A percentile compares a stretch with the other conserved stretches of the same genome.
Conservation (phyloP, 2,888 invertebrate genomes). For the Candidula unifasciata region DNA sequence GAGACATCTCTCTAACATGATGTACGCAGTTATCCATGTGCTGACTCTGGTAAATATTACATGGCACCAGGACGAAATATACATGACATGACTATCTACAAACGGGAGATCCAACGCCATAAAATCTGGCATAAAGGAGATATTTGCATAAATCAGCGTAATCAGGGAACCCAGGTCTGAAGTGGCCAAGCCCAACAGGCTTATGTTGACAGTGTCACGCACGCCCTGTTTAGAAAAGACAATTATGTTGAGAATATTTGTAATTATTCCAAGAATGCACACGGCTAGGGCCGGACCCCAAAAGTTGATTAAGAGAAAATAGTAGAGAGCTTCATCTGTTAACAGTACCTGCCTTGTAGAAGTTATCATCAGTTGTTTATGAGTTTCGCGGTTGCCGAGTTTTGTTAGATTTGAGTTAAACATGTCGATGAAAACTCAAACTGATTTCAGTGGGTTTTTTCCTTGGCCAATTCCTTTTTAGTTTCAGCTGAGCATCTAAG, state of each 20-base stretch:
- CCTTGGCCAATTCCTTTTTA: no score
- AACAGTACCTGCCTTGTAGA: no score
- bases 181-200: background rate
- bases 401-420: no score
- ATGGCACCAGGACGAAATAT: background rate
- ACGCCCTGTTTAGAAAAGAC: background rate
- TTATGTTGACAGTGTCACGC: conserved; percentile 1
- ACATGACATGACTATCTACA: background rate
- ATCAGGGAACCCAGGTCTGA: conserved; percentile 8
- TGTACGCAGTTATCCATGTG: background rate
- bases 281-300: background rate
- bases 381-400: no score
- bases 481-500: no score
- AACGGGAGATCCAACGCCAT: background rate
- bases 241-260: conserved; percentile 22
- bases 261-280: background rate
- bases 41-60: conserved; percentile 1
- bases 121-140: background rate
- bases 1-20: conserved; percentile 7
- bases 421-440: no score
- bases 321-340: background rate
- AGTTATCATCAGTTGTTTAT: no score
- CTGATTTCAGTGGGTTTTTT: no score
- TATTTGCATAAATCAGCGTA: background rate
- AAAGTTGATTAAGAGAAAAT: background rate